These are phyloP conservation scores for Sturnus vulgaris DNA, from an alignment of 2,113 vertebrate genomes.

Conservation along the genomic window DNA sequence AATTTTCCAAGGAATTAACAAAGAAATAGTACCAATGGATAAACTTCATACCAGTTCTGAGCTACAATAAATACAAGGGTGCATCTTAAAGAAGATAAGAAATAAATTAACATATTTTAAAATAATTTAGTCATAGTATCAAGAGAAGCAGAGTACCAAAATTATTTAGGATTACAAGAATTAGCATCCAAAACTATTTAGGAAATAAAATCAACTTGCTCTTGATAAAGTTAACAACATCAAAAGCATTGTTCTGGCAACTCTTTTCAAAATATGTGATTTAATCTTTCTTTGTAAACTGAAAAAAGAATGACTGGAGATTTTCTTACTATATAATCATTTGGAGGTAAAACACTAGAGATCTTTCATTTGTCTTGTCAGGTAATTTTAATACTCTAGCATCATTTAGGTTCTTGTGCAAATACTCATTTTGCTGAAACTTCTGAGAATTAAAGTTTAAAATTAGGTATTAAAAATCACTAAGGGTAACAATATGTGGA, in stretches of 20 bases:
- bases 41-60: conserved; percentile 14
- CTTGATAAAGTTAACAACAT: conserved; percentile 52
- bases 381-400: neutral
- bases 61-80: conserved; percentile 14
- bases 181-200: conserved; percentile 45
- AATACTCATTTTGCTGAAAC: neutral
- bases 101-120: conserved; percentile 15
- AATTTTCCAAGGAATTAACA: conserved; percentile 26
- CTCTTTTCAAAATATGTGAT: conserved; percentile 28
- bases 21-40: conserved; percentile 17
- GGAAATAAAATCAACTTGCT: conserved; percentile 63
- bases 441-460: conserved; percentile 19
- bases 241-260: conserved; percentile 51
- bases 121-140: neutral
- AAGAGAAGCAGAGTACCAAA: conserved; percentile 47
- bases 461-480: conserved; percentile 20
- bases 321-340: conserved; percentile 5
- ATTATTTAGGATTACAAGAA: conserved; percentile 54
- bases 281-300: neutral
- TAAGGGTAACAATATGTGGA: neutral
- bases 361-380: neutral
- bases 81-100: conserved; percentile 28
- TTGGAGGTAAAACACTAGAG: neutral
- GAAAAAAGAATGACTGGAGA: conserved; percentile 6
- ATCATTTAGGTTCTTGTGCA: neutral